Evolutionary conservation across 2,113 vertebrate genomes (phyloP).

Genomic region (Campylorhamphus procurvoides): DNA sequence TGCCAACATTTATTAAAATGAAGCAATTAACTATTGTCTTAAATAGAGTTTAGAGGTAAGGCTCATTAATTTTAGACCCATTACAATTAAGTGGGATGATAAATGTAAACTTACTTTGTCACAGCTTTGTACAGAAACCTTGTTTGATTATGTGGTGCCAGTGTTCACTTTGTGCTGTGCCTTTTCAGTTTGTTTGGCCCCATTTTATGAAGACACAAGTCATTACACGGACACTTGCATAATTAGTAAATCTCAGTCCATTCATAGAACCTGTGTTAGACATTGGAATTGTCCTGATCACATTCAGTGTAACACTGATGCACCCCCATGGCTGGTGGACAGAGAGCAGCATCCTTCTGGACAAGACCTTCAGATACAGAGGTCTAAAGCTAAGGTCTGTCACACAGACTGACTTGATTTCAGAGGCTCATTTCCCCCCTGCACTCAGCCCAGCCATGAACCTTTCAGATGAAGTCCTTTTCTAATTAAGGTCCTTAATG

Average conservation of each 20-base stretch:
- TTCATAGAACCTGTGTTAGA: not conserved
- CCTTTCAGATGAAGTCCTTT: not conserved
- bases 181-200: not conserved
- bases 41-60: slow-evolving; percentile 77
- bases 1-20: slow-evolving; percentile 79
- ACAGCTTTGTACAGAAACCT: slow-evolving; percentile 31
- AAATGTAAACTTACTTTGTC: slow-evolving; percentile 72
- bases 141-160: not conserved
- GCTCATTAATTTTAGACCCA: slow-evolving; percentile 73
- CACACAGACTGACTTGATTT: not conserved
- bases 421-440: not conserved
- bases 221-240: not conserved
- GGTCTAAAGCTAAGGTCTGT: not conserved
- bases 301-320: not conserved
- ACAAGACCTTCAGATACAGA: not conserved
- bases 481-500: not conserved
- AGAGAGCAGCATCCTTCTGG: not conserved
- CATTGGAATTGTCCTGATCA: not conserved
- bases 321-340: not conserved
- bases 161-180: not conserved
- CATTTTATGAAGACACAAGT: not conserved
- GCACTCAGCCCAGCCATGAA: not conserved
- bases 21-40: slow-evolving; percentile 79
- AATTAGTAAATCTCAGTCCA: not conserved
- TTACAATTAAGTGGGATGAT: slow-evolving; percentile 77